Base-by-base conservation (phyloP, 2,113 vertebrate species). In the Nyctibius bracteatus region DNA sequence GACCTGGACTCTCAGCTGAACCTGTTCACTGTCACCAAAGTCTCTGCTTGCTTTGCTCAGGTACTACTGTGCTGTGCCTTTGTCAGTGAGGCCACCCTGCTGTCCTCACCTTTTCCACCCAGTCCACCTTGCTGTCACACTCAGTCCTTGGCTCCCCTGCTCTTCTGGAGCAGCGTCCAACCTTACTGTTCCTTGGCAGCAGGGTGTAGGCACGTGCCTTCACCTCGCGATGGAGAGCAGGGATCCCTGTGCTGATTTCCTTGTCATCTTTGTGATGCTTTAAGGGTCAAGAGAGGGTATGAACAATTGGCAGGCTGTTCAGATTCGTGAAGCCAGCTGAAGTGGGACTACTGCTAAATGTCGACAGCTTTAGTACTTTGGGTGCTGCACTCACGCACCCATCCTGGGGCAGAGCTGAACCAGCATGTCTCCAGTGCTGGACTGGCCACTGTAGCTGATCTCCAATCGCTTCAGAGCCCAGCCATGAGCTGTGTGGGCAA, bases 71-170 rank as follows among this genome's bases (percentile, higher is more conserved):
- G 57, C 51, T 71, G 22, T 65, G 20, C 30, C 51, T 87, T 58
- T 28, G 28, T 14, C 7, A 8, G 33, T 27, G n/a, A 54, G 52
- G 47, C 31, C 63, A 33, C 24, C 19, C 28, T 33, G 25, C 14
- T 71, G 46, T 37, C 72, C 72, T 70, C 72, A 43, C 22, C 51
- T 47, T 43, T 80, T 24, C 77, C 52, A 75, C 30, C 18, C 51
- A 28, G 41, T 27, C 20, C 46, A 9, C 30, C 35, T 66, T 8
- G 1, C 43, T 81, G 74, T 59, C 43, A 23, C 1, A 0, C 35
- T 41, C 13, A 1, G 8, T 30, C 68, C 30, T 33, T 5, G 2
- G 17, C 35, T 84, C 46, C 46, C 41, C 27, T 82, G 58, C 51
- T 35, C 82, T 59, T 59, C 52, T 37, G 61, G 46, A 27, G 9